Conservation (phyloP, 2,113 vertebrate genomes). For the Ictidomys tridecemlineatus region DNA sequence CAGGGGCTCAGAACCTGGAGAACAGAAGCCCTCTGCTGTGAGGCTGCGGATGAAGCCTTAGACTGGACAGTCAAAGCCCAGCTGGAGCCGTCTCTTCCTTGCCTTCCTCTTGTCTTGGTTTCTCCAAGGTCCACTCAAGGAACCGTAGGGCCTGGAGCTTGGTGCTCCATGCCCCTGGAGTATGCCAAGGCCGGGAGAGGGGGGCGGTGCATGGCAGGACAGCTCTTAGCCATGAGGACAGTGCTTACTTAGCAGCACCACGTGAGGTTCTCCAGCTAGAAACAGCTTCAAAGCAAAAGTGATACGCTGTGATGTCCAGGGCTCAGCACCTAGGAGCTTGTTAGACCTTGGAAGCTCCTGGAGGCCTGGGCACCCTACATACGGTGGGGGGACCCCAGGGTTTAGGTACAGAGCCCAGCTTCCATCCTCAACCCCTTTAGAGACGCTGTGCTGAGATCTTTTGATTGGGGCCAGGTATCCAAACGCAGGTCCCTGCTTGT, state of each 20-base stretch:
- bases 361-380: background rate
- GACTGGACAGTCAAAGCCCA: background rate
- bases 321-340: fast-evolving
- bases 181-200: fast-evolving
- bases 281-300: no score
- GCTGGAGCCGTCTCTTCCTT: background rate
- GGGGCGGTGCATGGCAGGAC: fast-evolving
- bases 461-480: background rate
- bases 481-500: no score
- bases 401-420: no score
- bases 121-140: background rate
- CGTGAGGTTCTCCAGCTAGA: background rate
- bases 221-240: background rate
- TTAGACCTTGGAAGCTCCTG: no score
- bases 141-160: fast-evolving
- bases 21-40: fast-evolving
- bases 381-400: background rate
- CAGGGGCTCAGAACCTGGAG: background rate
- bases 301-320: no score
- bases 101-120: fast-evolving
- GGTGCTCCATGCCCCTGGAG: fast-evolving
- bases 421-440: background rate
- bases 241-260: no score
- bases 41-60: background rate
- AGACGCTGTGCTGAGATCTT: background rate